These are phyloP conservation scores for Mesorhabditis belari DNA, from an alignment of 2,888 invertebrate species.

Conservation along the genomic window DNA sequence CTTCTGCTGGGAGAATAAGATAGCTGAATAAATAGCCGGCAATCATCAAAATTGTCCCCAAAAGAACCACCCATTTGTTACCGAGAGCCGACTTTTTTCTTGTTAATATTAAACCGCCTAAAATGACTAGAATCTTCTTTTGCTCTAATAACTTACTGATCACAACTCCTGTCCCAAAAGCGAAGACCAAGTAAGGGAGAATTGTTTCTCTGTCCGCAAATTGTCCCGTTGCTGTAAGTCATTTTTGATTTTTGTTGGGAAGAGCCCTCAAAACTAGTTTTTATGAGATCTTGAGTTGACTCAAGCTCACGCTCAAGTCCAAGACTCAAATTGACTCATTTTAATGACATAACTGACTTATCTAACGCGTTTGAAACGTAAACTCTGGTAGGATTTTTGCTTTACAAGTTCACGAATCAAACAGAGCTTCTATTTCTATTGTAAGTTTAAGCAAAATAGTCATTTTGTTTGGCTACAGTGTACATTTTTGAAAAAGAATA, in stretches of 20 bases:
- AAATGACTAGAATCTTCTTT: too few relatives aligned
- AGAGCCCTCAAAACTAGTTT: not conserved
- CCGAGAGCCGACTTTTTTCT: not conserved
- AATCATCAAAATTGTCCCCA: not conserved
- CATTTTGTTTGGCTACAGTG: too few relatives aligned
- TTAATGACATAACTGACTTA: too few relatives aligned
- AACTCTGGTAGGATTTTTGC: too few relatives aligned
- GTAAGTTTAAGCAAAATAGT: too few relatives aligned
- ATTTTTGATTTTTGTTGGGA: not conserved
- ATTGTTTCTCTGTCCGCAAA: not conserved
- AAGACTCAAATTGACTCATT: too few relatives aligned
- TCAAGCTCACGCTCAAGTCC: too few relatives aligned
- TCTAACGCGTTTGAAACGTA: too few relatives aligned
- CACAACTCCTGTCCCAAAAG: not conserved
- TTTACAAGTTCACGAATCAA: too few relatives aligned
- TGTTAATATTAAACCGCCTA: not conserved
- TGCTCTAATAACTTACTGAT: not conserved
- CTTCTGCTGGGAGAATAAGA: not conserved
- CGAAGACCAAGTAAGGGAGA: not conserved
- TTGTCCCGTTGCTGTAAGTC: not conserved
- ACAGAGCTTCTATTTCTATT: too few relatives aligned
- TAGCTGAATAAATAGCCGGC: not conserved
- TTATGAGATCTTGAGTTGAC: too few relatives aligned
- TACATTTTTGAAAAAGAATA: too few relatives aligned
- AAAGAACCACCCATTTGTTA: not conserved